Base-by-base conservation (phyloP, 92 coral and sea anemone species). In the Epizoanthus ramosus region DNA sequence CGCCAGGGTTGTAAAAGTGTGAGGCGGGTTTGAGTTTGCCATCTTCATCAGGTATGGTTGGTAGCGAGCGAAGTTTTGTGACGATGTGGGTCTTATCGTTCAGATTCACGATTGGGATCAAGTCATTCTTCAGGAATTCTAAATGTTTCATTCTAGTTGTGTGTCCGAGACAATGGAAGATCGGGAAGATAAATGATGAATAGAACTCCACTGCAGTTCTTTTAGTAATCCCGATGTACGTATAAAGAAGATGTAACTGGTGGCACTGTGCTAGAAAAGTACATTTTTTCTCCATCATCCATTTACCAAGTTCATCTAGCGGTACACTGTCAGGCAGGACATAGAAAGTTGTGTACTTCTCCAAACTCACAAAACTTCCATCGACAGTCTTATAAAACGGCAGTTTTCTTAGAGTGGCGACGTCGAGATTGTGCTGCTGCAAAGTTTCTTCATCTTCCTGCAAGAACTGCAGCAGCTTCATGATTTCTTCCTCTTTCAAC, bases 331-430 rank as follows among this genome's bases (percentile, higher is more conserved):
- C 73, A 45, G 87, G 90, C 13, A 87, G 59, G 18, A 81, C 74
- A 19, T 87, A 83, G 37, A 75, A 58, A 8, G 74, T 75, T 47
- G 37, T 41, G 73, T 41, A 47, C 23, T 21, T 50, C 13, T 75
- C 66, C 57, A 87, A 86, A 64, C 79, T 64, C 45, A 74, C 80
- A 74, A 81, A 79, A 6, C 68, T 68, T 53, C 84, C 83, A 35
- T 65, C 61, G 45, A 75, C 80, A 18, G 83, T 83, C 60, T 82
- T 79, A 79, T 87, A 87, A 57, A 87, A 87, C 28, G 90, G 90
- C 24, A 87, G 87, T 10, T 71, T 83, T 82, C 64, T 25, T n/a
- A 87, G 63, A 6, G 68, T 39, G 8, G 64, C 24, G 18, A 21
- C 21, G 73, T 80, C 21, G 1, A 87, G 90, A 57, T 45, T 87